These are phyloP conservation scores for Carpatolechia fugitivella DNA, from an alignment of 2,888 invertebrate species.

Conservation along the genomic window DNA sequence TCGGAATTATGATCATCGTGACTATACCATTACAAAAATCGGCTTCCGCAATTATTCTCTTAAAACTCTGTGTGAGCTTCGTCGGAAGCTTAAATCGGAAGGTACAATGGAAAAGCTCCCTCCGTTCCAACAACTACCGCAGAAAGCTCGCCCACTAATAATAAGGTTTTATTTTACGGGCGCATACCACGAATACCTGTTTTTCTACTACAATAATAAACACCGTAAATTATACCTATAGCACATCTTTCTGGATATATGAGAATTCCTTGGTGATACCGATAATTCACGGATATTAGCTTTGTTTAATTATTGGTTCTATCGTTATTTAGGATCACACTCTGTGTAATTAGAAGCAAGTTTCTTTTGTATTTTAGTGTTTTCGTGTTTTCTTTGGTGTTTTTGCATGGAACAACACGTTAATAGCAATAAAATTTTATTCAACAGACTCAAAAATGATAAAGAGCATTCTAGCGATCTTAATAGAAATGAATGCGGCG, in stretches of 20 bases:
- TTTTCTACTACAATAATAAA: slow-evolving; percentile 12
- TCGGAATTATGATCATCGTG: no score
- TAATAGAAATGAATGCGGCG: no score
- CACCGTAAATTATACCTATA: slow-evolving; percentile 15
- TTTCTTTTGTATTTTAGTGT: no score
- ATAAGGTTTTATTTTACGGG: slow-evolving; percentile 3
- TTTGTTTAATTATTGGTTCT: not conserved
- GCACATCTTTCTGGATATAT: not conserved
- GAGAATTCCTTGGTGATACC: not conserved
- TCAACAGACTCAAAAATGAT: no score
- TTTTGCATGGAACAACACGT: no score
- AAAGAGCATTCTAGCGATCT: no score
- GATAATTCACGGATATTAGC: slow-evolving; percentile 7
- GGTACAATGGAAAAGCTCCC: not conserved
- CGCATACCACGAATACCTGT: slow-evolving; percentile 2
- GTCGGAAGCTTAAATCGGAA: not conserved
- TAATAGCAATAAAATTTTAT: no score
- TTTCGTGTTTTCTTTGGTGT: no score
- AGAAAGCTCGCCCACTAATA: slow-evolving; percentile 1
- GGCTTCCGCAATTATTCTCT: no score
- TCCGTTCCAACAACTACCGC: not conserved
- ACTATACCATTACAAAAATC: no score
- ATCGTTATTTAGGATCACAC: not conserved
- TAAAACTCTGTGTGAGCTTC: no score
- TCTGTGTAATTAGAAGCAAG: no score